phyloP scores from a whole-genome alignment of 2,797 vertebrate genomes.

The Rousettus madagascariensis region DNA sequence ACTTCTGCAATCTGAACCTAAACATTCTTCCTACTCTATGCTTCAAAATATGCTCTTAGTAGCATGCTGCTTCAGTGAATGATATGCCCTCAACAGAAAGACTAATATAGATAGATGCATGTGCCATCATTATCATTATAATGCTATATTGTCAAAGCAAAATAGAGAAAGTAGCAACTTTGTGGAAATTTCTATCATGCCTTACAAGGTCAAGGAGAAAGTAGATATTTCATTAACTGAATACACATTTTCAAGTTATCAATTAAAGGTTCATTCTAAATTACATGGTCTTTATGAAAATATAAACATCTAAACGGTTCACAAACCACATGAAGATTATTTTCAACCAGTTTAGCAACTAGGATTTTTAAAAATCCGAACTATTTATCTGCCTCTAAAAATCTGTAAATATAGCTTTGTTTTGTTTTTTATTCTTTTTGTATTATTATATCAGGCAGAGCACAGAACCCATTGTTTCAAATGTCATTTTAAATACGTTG shows the following conservation, averaged over 20 bases:
- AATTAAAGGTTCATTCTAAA: constrained; percentile 14
- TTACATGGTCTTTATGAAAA: not conserved
- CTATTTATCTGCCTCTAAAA: constrained; percentile 5
- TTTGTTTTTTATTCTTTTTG: not conserved
- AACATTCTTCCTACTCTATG: not conserved
- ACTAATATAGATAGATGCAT: not conserved
- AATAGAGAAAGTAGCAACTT: not conserved
- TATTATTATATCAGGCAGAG: not conserved
- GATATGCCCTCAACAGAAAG: not conserved
- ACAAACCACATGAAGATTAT: not conserved
- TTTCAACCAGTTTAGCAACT: not conserved
- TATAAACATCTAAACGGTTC: constrained; percentile 46
- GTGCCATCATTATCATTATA: not conserved
- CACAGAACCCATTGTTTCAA: not conserved
- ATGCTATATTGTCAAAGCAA: not conserved
- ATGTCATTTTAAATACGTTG: constrained; percentile 30
- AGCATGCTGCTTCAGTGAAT: not conserved
- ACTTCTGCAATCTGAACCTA: not conserved
- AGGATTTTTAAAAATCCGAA: not conserved
- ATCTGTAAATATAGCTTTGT: not conserved
- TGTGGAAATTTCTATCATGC: not conserved
- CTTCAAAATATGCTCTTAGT: not conserved
- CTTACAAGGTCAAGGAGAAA: constrained; percentile 16
- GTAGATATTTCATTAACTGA: not conserved
- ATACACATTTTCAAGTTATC: not conserved